Evolutionary conservation across 2,113 vertebrate species (phyloP).

Genomic region (Heterocephalus glaber): DNA sequence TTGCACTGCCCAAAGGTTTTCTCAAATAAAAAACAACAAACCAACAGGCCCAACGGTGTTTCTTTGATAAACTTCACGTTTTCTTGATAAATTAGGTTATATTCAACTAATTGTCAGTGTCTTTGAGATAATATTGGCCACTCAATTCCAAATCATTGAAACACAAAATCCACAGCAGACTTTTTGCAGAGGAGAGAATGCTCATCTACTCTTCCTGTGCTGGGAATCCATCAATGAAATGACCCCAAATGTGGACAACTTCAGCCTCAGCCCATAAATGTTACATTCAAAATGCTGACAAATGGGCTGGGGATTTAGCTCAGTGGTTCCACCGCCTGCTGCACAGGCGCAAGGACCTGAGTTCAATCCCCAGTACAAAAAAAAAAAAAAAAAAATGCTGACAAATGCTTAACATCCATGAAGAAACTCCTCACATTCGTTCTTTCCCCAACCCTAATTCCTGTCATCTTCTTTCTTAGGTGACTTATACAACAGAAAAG

Average conservation of each 20-base stretch:
- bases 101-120: neutral
- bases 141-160: neutral
- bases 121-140: neutral
- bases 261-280: neutral
- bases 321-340: too few relatives aligned
- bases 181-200: neutral
- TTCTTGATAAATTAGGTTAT: neutral
- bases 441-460: constrained; percentile 29
- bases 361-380: too few relatives aligned
- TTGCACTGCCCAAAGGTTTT: neutral
- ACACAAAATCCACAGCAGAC: neutral
- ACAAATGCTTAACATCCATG: neutral
- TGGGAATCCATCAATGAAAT: neutral
- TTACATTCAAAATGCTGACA: neutral
- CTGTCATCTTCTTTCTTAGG: neutral
- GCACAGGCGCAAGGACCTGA: too few relatives aligned
- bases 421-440: neutral
- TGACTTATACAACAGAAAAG: neutral
- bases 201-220: too few relatives aligned
- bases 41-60: neutral
- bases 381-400: too few relatives aligned
- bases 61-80: neutral
- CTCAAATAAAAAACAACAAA: neutral
- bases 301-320: too few relatives aligned
- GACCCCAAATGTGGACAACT: neutral